Conservation (phyloP, 2,888 invertebrate genomes). For the Drosophila hawaiiensis region DNA sequence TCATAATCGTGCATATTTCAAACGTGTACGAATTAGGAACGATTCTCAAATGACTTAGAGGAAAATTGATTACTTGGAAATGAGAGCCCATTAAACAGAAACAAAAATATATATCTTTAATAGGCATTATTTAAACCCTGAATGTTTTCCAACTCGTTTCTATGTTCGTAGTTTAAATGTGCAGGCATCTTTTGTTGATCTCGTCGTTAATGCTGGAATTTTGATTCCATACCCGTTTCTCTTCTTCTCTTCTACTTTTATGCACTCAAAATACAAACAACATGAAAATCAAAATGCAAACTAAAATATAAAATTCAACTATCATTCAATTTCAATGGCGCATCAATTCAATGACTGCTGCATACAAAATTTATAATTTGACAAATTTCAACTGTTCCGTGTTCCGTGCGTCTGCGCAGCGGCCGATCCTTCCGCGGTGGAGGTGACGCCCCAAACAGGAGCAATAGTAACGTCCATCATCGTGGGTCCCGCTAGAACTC, state of each 20-base stretch:
- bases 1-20: neutral
- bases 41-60: neutral
- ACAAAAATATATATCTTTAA: neutral
- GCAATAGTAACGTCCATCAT: constrained; percentile 54
- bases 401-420: constrained; percentile 28
- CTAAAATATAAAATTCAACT: constrained; percentile 25
- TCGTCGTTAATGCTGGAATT: constrained; percentile 81
- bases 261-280: constrained; percentile 48
- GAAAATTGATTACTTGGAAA: neutral
- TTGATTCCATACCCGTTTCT: constrained; percentile 81
- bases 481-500: constrained; percentile 47
- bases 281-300: constrained; percentile 17
- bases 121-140: neutral
- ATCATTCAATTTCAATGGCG: constrained; percentile 20
- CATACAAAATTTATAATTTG: constrained; percentile 22
- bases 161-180: constrained; percentile 49
- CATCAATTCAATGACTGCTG: constrained; percentile 27
- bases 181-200: constrained; percentile 46
- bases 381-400: constrained; percentile 25
- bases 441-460: constrained; percentile 50
- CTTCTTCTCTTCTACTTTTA: constrained; percentile 77
- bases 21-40: neutral
- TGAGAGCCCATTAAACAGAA: neutral
- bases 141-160: constrained; percentile 15
- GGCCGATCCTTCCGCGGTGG: constrained; percentile 47